These are phyloP conservation scores for Meda fulgida DNA, from an alignment of 2,797 vertebrate species.

Conservation along the genomic window DNA sequence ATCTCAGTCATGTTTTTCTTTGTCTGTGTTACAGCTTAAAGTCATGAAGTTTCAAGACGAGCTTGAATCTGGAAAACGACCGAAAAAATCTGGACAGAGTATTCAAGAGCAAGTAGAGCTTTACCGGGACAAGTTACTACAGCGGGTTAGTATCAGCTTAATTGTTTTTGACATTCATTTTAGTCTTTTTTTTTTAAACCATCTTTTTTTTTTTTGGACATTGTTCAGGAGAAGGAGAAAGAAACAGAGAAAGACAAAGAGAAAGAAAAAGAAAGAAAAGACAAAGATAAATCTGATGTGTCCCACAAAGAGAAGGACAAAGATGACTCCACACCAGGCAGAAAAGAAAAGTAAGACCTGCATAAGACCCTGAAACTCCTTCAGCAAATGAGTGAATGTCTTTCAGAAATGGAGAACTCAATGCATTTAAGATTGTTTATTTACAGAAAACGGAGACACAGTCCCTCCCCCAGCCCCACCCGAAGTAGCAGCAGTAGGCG, in stretches of 20 bases:
- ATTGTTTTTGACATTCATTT: conserved; percentile 1
- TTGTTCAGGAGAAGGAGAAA: conserved; percentile 92
- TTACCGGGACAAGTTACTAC: conserved; percentile 96
- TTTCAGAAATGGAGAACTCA: neutral
- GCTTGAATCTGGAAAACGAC: conserved; percentile 95
- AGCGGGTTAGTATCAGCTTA: conserved; percentile 80
- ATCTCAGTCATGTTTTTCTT: neutral
- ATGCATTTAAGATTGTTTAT: conserved; percentile 34
- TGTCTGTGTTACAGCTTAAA: conserved; percentile 84
- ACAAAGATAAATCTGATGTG: conserved; percentile 80
- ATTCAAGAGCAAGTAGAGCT: conserved; percentile 98
- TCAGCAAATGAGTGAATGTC: neutral
- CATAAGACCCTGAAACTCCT: neutral
- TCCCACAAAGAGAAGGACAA: conserved; percentile 83
- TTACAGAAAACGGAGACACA: conserved; percentile 91
- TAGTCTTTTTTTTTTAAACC: neutral
- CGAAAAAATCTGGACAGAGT: conserved; percentile 93
- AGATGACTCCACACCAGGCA: conserved; percentile 87
- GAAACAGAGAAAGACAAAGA: conserved; percentile 94
- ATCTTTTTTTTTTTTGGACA: neutral
- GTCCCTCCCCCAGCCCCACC: conserved; percentile 89
- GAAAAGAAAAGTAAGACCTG: conserved; percentile 89
- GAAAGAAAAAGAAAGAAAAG: conserved; percentile 92
- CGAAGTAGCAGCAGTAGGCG: conserved; percentile 86
- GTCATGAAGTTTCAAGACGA: conserved; percentile 99